These are phyloP conservation scores for Dinocampus coccinellae DNA, from an alignment of 2,888 invertebrate species.

Conservation along the genomic window DNA sequence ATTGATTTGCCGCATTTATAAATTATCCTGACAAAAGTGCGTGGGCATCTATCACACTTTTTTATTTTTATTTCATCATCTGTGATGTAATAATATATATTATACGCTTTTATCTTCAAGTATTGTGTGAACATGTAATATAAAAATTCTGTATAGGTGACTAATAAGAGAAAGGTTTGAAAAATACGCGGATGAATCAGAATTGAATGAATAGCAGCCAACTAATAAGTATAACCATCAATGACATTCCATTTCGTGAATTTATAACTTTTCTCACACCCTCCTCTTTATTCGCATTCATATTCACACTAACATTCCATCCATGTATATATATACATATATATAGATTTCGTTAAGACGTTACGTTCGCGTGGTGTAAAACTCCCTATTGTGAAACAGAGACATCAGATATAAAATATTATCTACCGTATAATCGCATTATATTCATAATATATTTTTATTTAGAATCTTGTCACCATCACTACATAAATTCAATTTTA, in stretches of 20 bases:
- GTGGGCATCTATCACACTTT: neutral
- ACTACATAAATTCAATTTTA: no score
- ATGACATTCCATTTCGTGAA: neutral
- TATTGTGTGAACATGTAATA: neutral
- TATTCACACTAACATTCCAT: no score
- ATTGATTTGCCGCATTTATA: no score
- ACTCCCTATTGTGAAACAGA: no score
- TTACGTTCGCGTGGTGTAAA: no score
- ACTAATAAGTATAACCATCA: neutral
- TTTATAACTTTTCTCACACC: neutral
- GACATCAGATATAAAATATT: no score
- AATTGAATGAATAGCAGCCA: neutral
- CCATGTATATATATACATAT: no score
- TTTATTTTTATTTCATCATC: neutral
- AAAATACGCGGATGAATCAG: neutral
- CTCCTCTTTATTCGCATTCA: no score
- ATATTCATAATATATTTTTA: no score
- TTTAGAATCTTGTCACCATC: no score
- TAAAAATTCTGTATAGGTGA: neutral
- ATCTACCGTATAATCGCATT: no score
- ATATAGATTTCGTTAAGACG: no score
- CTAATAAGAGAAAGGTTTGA: neutral
- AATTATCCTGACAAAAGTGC: neutral
- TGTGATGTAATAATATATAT: neutral
- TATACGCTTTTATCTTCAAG: neutral